Conservation (phyloP, 2,113 vertebrate species). For the Siniperca knerii region DNA sequence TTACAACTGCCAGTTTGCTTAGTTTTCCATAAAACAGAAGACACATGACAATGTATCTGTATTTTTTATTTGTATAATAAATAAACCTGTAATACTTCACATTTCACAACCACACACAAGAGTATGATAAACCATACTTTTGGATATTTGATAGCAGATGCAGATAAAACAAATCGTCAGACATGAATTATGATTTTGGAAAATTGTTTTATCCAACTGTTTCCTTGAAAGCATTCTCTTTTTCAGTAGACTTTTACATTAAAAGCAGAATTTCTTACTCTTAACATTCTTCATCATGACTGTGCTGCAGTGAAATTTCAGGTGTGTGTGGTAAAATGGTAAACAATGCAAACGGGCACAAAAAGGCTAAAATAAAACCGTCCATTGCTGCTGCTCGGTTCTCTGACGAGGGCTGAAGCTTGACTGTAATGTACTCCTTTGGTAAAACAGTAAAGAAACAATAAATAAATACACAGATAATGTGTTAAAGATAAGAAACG, state of each 20-base stretch:
- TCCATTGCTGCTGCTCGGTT: conserved; percentile 6
- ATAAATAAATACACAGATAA: conserved; percentile 30
- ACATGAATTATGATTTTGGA: background rate
- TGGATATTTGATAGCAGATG: conserved; percentile 38
- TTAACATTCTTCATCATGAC: conserved; percentile 48
- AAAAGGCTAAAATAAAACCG: conserved; percentile 33
- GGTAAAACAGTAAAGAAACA: conserved; percentile 38
- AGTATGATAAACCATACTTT: conserved; percentile 51
- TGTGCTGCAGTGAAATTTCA: background rate
- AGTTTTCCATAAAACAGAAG: background rate
- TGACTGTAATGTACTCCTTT: conserved; percentile 15
- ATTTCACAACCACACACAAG: conserved; percentile 79
- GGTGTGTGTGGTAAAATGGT: background rate
- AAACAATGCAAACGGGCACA: conserved; percentile 14
- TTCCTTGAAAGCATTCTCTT: background rate
- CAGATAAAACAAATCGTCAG: conserved; percentile 16
- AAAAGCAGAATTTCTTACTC: conserved; percentile 13
- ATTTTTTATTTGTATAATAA: conserved; percentile 82
- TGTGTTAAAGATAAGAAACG: conserved; percentile 18
- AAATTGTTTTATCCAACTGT: background rate
- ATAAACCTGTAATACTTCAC: conserved; percentile 81
- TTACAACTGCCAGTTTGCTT: background rate
- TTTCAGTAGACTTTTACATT: conserved; percentile 24
- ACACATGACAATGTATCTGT: conserved; percentile 13
- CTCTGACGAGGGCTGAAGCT: background rate